Evolutionary conservation across 2,797 vertebrate genomes (phyloP).

Genomic region (Enteromius thamalakanensis): DNA sequence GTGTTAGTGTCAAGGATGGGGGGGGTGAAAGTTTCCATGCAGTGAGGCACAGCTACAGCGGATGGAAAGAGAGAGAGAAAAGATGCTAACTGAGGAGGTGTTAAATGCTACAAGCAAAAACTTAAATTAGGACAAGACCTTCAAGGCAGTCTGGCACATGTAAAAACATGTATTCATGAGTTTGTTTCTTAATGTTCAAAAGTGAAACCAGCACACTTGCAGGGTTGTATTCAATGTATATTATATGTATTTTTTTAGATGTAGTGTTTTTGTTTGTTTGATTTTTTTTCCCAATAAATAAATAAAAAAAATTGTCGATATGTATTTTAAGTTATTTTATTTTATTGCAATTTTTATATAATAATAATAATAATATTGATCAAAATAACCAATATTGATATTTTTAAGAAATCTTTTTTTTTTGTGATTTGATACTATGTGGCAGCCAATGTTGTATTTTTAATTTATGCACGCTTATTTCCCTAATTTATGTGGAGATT

Average conservation of each 20-base stretch:
- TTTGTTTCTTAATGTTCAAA: conserved; percentile 23
- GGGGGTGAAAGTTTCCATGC: conserved; percentile 59
- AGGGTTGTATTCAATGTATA: neutral
- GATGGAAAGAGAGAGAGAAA: conserved; percentile 46
- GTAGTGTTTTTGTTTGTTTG: neutral
- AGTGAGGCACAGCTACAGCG: conserved; percentile 48
- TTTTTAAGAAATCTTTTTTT: neutral
- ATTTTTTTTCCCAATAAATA: too few species aligned
- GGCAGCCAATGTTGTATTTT: neutral
- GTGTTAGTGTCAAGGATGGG: conserved; percentile 48
- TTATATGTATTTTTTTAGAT: neutral
- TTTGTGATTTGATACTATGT: neutral
- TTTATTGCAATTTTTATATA: neutral
- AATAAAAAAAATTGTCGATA: neutral
- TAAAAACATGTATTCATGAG: conserved; percentile 3
- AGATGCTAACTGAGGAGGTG: conserved; percentile 45
- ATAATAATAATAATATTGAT: neutral
- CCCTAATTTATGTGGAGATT: neutral
- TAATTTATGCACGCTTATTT: neutral
- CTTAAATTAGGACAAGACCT: conserved; percentile 47
- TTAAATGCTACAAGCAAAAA: conserved; percentile 50
- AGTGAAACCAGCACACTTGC: neutral
- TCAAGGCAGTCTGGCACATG: conserved; percentile 42
- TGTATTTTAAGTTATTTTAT: neutral
- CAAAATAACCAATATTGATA: neutral